phyloP scores from a whole-genome alignment of 2,888 invertebrate species.

The Harmothoe impar region DNA sequence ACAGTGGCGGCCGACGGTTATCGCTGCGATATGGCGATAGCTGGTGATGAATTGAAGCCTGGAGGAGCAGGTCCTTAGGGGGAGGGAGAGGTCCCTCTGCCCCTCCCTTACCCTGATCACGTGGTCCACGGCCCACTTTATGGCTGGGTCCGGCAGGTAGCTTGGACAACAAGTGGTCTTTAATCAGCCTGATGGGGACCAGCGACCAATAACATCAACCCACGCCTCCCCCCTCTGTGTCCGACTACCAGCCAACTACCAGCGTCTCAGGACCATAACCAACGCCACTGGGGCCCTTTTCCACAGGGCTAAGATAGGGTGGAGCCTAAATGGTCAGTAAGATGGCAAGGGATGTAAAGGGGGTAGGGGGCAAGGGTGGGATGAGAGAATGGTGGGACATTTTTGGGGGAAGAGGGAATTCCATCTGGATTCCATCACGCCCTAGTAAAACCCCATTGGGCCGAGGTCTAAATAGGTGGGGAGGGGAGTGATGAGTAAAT shows the following conservation, averaged over 20 bases:
- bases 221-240: not conserved
- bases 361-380: too few relatives aligned
- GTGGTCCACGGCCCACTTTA: not conserved
- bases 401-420: too few relatives aligned
- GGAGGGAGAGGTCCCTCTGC: too few relatives aligned
- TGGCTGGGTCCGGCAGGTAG: slow-evolving; percentile 34
- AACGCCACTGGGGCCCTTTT: not conserved
- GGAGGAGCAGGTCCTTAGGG: not conserved
- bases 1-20: not conserved
- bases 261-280: not conserved
- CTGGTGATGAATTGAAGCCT: slow-evolving; percentile 10
- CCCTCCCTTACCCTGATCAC: not conserved
- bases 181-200: slow-evolving; percentile 57
- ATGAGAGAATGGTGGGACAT: too few relatives aligned
- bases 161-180: slow-evolving; percentile 48
- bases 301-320: too few relatives aligned
- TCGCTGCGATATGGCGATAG: slow-evolving; percentile 28
- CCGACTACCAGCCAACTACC: not conserved
- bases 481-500: too few relatives aligned
- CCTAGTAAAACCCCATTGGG: too few relatives aligned
- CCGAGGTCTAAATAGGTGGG: too few relatives aligned
- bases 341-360: too few relatives aligned
- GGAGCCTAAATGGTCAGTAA: too few relatives aligned
- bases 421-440: too few relatives aligned
- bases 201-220: not conserved